Percentiles rank a stretch among this genome's conserved stretches.
Conservation (phyloP, 2,888 invertebrate genomes). For the Liopterus haemorrhoidalis region DNA sequence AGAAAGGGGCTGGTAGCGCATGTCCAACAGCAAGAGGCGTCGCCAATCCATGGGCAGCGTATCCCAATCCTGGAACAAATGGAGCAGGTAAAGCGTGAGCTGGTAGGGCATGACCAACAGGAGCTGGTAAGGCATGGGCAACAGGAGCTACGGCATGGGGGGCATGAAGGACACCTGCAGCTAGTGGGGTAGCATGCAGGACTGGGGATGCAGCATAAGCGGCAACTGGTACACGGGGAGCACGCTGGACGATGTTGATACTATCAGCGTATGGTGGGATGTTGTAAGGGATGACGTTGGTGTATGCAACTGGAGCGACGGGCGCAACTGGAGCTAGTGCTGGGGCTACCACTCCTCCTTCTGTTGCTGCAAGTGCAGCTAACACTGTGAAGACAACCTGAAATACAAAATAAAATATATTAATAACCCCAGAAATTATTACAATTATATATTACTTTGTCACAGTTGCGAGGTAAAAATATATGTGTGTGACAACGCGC, state of each 20-base stretch:
- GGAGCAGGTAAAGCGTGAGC: too few relatives aligned
- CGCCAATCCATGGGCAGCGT: too few relatives aligned
- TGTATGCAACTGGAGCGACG: conserved; percentile 41
- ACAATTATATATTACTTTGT: too few relatives aligned
- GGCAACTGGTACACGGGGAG: conserved; percentile 24
- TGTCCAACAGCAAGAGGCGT: neutral
- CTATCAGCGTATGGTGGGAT: conserved; percentile 58
- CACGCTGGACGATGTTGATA: conserved; percentile 51
- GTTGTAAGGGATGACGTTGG: conserved; percentile 56
- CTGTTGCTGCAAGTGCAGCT: conserved; percentile 5
- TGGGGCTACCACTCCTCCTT: conserved; percentile 11
- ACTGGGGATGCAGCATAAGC: conserved; percentile 34
- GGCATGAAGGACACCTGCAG: conserved; percentile 9
- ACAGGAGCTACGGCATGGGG: conserved; percentile 16
- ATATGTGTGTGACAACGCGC: too few relatives aligned
- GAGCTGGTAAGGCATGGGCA: conserved; percentile 32
- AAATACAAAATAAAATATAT: conserved; percentile 4
- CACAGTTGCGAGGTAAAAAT: too few relatives aligned
- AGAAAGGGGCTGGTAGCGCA: neutral
- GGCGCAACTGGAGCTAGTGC: conserved; percentile 35
- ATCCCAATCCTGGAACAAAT: too few relatives aligned
- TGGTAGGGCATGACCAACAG: too few relatives aligned
- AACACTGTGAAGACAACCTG: conserved; percentile 4
- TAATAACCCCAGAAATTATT: too few relatives aligned
- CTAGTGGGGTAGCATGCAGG: conserved; percentile 34